Percentiles rank a stretch among this genome's conserved stretches.
These are phyloP conservation scores for Stenoptilia bipunctidactyla DNA, from an alignment of 2,888 invertebrate species.

Conservation along the genomic window DNA sequence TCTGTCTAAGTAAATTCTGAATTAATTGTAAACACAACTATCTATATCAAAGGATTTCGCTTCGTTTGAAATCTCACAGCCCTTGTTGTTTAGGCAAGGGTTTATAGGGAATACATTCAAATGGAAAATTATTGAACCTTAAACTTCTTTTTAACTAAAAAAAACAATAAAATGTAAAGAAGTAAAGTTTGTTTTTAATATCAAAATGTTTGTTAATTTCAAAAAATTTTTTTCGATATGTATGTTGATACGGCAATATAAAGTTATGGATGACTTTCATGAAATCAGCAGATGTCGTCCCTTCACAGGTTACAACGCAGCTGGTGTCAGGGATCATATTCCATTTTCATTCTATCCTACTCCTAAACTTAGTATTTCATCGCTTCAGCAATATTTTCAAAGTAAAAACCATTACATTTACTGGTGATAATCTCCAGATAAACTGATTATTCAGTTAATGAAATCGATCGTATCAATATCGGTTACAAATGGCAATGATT, in stretches of 20 bases:
- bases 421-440: too few relatives aligned
- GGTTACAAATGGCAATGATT: too few relatives aligned
- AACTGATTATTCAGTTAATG: too few relatives aligned
- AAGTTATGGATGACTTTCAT: conserved; percentile 23
- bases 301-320: conserved; percentile 13
- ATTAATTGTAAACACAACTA: neutral
- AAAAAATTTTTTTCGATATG: too few relatives aligned
- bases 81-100: too few relatives aligned
- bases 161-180: neutral
- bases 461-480: too few relatives aligned
- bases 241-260: conserved; percentile 13
- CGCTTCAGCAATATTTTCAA: too few relatives aligned
- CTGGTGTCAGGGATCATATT: conserved; percentile 14
- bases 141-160: too few relatives aligned
- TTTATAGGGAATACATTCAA: too few relatives aligned
- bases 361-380: neutral
- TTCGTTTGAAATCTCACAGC: too few relatives aligned
- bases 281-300: conserved; percentile 18
- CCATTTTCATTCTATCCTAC: conserved; percentile 6
- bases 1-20: neutral
- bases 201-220: neutral
- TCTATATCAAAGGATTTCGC: neutral
- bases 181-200: neutral
- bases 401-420: too few relatives aligned
- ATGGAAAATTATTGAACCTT: too few relatives aligned